A percentile compares a stretch with the other conserved stretches of the same genome.
These are phyloP conservation scores for Dilophus febrilis DNA, from an alignment of 2,888 invertebrate genomes.

Conservation along the genomic window DNA sequence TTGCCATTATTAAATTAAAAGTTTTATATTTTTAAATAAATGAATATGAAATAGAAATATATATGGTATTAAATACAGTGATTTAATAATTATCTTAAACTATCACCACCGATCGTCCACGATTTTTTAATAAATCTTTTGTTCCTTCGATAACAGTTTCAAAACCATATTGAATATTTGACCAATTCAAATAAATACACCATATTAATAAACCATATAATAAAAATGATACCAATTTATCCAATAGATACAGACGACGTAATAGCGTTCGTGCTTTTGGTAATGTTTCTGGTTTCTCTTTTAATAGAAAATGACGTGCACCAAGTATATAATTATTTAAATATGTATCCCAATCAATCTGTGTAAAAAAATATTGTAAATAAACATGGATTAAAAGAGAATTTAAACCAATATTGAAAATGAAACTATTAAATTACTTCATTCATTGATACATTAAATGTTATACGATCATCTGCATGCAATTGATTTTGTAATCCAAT, in stretches of 20 bases:
- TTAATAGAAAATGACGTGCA: constrained; percentile 65
- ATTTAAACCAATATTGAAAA: not conserved
- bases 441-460: constrained; percentile 40
- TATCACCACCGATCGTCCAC: no score
- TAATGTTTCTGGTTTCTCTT: constrained; percentile 61
- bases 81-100: no score
- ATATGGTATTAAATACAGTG: no score
- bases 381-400: constrained; percentile 1
- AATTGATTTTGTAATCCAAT: constrained; percentile 35
- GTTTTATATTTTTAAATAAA: no score
- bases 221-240: constrained; percentile 23
- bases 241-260: constrained; percentile 33
- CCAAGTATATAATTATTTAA: constrained; percentile 59
- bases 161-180: constrained; percentile 18
- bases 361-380: constrained; percentile 10
- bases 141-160: constrained; percentile 1
- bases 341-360: constrained; percentile 45
- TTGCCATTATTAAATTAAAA: no score
- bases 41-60: no score
- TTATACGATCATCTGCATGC: constrained; percentile 35
- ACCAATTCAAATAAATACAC: constrained; percentile 25
- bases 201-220: constrained; percentile 21
- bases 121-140: not conserved
- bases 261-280: constrained; percentile 41
- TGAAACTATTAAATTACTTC: constrained; percentile 1